phyloP scores from a whole-genome alignment of 2,888 invertebrate genomes.

The Apodemia duryi region DNA sequence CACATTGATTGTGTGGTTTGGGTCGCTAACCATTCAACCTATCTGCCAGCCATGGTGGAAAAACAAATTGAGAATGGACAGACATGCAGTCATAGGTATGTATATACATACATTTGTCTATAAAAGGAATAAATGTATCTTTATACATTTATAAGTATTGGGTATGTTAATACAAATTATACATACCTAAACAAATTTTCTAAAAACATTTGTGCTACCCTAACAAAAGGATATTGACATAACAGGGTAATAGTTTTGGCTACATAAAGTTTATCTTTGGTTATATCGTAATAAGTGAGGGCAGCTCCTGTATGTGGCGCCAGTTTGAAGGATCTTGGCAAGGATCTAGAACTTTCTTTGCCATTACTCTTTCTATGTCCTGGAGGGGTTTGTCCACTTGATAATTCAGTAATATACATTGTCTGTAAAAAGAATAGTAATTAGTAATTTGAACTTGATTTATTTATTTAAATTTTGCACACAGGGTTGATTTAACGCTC shows the following conservation, averaged over 20 bases:
- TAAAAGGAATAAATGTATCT: too few relatives aligned
- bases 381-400: slow-evolving; percentile 86
- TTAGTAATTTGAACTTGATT: too few relatives aligned
- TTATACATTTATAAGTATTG: too few relatives aligned
- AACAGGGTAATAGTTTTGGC: slow-evolving; percentile 96
- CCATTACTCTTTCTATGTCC: slow-evolving; percentile 78
- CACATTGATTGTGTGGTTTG: too few relatives aligned
- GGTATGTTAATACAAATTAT: slow-evolving; percentile 6
- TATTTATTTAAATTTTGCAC: too few relatives aligned
- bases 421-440: slow-evolving; percentile 73
- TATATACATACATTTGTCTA: too few relatives aligned
- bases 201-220: slow-evolving; percentile 91
- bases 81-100: too few relatives aligned
- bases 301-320: slow-evolving; percentile 88
- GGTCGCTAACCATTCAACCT: too few relatives aligned
- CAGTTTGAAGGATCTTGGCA: slow-evolving; percentile 94
- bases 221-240: slow-evolving; percentile 93
- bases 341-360: slow-evolving; percentile 88
- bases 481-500: too few relatives aligned
- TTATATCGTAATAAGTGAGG: slow-evolving; percentile 93
- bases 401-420: slow-evolving; percentile 94
- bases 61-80: too few relatives aligned
- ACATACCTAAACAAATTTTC: slow-evolving; percentile 90
- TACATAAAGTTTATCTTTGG: slow-evolving; percentile 96
- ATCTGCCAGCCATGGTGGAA: too few relatives aligned